Base-by-base conservation (phyloP, 2,797 vertebrate genomes). In the Echiichthys vipera region DNA sequence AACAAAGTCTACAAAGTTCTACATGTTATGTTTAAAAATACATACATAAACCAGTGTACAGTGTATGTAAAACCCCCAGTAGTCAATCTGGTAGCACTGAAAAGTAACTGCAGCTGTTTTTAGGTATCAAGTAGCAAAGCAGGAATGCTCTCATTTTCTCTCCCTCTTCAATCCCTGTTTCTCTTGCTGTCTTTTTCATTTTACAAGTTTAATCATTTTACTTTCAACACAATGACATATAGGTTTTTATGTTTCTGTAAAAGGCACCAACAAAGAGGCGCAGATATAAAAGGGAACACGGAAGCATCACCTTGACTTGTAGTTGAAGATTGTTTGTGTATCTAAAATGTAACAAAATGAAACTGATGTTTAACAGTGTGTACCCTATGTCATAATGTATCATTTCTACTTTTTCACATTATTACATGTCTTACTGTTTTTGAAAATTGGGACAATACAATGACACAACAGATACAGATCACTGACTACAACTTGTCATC, bases 91-190 rank as follows among this genome's bases (percentile, higher is more conserved):
- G 89, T 80, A 89, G 84, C 84, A 85, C 80, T 80, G 91, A 94
- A 92, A 94, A 92, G 89, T 84, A 94, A 92, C 89, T 92, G 87
- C 95, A 97, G 94, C 93, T 96, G 95, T 91, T 95, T 84, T 86
- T 86, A 90, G 90, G 86, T 91, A 91, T 94, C 92, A 90, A 92
- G 92, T 89, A 71, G 66, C 76, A 88, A 86, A 66, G 56, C 1
- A 47, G 59, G 39, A 25, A 62, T 34, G 20, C 53, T 67, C n/a
- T 51, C 12, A 36, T 55, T 71, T 77, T 29, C 22, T 10, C 30
- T 66, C 40, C 17, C 62, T 70, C 25, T 65, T 55, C 14, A 37
- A 17, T 56, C 17, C 65, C 39, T 32, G 3, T 64, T 59, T 46
- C 55, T 71, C 25, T 62, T 22, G 39, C 17, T 73, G 3, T 75